phyloP scores from a whole-genome alignment of 2,113 vertebrate genomes.

The Mesembrinibis cayennensis region DNA sequence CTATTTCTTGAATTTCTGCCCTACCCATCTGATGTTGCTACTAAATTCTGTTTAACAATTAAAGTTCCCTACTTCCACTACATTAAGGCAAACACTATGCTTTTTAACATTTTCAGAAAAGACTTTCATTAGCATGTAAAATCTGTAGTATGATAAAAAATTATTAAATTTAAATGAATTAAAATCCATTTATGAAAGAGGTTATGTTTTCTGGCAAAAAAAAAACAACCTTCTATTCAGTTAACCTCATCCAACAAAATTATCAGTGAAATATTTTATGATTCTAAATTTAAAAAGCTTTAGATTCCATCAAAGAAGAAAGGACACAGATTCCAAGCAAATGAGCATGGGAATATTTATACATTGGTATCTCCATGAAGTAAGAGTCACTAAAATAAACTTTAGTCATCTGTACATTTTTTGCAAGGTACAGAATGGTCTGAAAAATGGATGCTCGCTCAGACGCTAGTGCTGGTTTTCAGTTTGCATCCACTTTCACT shows the following conservation, averaged over 20 bases:
- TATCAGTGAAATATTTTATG: neutral
- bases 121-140: neutral
- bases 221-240: neutral
- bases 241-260: slow-evolving; percentile 9
- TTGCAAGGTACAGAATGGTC: neutral
- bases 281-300: neutral
- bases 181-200: neutral
- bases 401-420: neutral
- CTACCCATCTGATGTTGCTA: neutral
- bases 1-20: neutral
- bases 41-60: neutral
- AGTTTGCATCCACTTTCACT: neutral
- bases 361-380: neutral
- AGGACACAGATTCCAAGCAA: neutral
- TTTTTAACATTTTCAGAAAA: slow-evolving; percentile 14
- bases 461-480: neutral
- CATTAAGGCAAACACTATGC: neutral
- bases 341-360: neutral
- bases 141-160: neutral
- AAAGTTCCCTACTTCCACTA: neutral
- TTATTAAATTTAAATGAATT: too few species aligned
- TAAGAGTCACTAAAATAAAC: slow-evolving; percentile 11
- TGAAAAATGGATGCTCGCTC: neutral
- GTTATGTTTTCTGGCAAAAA: neutral
- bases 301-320: neutral